Conservation (phyloP, 2,797 vertebrate genomes). For the Apogon hyalosoma region DNA sequence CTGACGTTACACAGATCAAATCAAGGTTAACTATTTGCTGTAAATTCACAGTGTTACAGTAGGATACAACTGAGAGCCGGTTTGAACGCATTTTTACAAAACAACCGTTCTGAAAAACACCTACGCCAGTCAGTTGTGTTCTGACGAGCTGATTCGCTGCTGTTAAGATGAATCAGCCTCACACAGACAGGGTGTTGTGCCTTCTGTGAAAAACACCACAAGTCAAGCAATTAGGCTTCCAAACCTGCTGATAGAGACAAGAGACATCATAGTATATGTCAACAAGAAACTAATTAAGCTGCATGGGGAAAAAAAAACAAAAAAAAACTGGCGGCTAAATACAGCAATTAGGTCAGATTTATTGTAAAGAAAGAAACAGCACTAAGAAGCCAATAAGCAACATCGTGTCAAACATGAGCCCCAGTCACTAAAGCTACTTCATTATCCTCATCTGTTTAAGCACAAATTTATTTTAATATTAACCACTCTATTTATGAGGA, state of each 20-base stretch:
- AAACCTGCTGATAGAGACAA: slow-evolving; percentile 19
- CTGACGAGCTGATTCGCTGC: slow-evolving; percentile 16
- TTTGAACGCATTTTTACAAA: slow-evolving; percentile 22
- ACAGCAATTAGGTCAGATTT: slow-evolving; percentile 60
- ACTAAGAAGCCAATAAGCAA: not conserved
- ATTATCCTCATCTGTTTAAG: slow-evolving; percentile 24
- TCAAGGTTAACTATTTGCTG: slow-evolving; percentile 13
- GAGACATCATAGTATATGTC: slow-evolving; percentile 13
- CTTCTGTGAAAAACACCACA: slow-evolving; percentile 48
- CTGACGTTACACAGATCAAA: not conserved
- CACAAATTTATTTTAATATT: slow-evolving; percentile 5
- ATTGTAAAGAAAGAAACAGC: slow-evolving; percentile 1
- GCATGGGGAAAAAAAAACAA: slow-evolving; percentile 2
- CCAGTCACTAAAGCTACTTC: not conserved
- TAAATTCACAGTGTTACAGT: slow-evolving; percentile 8
- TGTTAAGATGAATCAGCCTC: slow-evolving; percentile 62
- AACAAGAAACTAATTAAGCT: slow-evolving; percentile 56
- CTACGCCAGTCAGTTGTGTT: slow-evolving; percentile 61
- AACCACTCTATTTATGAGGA: not conserved
- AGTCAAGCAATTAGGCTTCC: slow-evolving; percentile 57
- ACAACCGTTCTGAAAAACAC: slow-evolving; percentile 51
- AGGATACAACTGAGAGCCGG: slow-evolving; percentile 14
- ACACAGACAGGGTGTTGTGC: slow-evolving; percentile 23
- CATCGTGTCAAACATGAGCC: slow-evolving; percentile 17
- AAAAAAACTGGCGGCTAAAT: slow-evolving; percentile 63